Base-by-base conservation (phyloP, 2,888 invertebrate genomes). In the Euplagia quadripunctaria region DNA sequence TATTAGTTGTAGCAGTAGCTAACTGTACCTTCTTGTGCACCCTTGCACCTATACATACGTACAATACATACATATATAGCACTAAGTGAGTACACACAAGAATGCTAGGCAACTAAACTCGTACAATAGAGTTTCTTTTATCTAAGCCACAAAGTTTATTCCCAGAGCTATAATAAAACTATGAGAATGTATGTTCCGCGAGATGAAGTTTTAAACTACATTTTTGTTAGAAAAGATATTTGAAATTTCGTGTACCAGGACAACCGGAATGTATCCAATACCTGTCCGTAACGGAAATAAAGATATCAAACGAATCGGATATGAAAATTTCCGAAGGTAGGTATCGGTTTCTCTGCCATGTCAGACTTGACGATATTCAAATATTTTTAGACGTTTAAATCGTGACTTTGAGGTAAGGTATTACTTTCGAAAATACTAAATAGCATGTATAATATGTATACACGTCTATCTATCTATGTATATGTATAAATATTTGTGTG, bases 151-250 rank as follows among this genome's bases (percentile, higher is more conserved):
- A 64, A 86, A 88, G 79, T 86, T 84, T 71, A 64, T 72, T 82
- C 86, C 80, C 86, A 5, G 46, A 78, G 79, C 77, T 79, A 76
- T 81, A 82, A 84, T 87, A 87, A 87, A 87, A 82, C 80, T 86
- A 82, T 82, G 81, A 82, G 77, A 84, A 81, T 79, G 73, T 81
- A 84, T 81, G 78, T 75, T 68, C 71, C 70, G 46, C 70, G 73
- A 71, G 73, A 72, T 77, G 76, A 78, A 83, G 76, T 80, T 82
- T 79, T 76, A 69, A 73, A 66, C 71, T 74, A 76, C 67, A 81
- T 82, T 77, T 66, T 77, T 81, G 83, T 73, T 76, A 14, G 52
- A 71, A 61, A 52, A 63, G 49, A 74, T 70, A 65, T 67, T 69
- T 65, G 16, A 17, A 64, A 63, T 51, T 68, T 42, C 49, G 7